A percentile compares a stretch with the other conserved stretches of the same genome.
phyloP scores from a whole-genome alignment of 2,797 vertebrate species.

The Bradypodion ventrale region DNA sequence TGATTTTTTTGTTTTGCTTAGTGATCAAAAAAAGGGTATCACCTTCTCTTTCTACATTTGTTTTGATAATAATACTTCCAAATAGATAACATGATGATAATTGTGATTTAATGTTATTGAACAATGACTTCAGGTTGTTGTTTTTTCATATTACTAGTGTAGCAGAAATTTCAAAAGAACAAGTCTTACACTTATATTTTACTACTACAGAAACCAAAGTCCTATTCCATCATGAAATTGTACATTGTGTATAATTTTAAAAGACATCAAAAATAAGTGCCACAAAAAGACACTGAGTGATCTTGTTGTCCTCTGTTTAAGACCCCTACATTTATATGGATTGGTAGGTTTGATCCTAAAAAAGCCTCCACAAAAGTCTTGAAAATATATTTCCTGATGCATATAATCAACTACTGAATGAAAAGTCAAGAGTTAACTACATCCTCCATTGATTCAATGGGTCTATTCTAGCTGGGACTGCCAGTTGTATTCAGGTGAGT shows the following conservation, averaged over 20 bases:
- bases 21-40: no score
- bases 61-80: no score
- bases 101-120: background rate
- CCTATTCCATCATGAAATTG: slow-evolving; percentile 3
- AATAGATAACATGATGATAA: background rate
- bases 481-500: background rate
- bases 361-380: slow-evolving; percentile 16
- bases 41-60: no score
- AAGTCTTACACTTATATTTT: background rate
- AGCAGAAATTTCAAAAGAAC: background rate
- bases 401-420: background rate
- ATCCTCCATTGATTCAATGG: no score
- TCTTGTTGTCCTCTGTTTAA: background rate
- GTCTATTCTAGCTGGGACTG: no score
- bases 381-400: slow-evolving; percentile 30
- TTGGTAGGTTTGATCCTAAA: background rate
- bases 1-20: no score
- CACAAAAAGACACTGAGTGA: slow-evolving; percentile 1
- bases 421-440: no score
- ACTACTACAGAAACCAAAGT: background rate
- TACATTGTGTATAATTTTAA: background rate
- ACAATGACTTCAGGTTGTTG: background rate
- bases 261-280: slow-evolving; percentile 8
- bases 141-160: background rate
- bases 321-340: background rate